Conservation (phyloP, 1,140 invertebrate species). For the Musca domestica region DNA sequence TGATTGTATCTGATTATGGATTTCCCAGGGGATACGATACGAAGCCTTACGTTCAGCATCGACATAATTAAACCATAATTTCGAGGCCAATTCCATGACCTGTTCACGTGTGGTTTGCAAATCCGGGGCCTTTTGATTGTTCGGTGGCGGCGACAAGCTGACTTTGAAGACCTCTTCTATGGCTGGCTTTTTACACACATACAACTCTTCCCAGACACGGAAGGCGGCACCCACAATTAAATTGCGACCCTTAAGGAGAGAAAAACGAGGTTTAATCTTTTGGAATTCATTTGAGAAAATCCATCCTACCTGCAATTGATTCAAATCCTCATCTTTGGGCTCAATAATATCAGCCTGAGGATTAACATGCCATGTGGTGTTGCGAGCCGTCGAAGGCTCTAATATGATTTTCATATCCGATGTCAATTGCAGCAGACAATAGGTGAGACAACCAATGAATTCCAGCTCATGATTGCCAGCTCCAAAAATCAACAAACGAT, state of each 20-base stretch:
- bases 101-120: slow-evolving; percentile 75
- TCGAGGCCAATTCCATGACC: slow-evolving; percentile 80
- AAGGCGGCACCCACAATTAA: slow-evolving; percentile 86
- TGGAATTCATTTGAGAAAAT: neutral
- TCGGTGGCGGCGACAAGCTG: slow-evolving; percentile 66
- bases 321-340: slow-evolving; percentile 72
- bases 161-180: slow-evolving; percentile 93
- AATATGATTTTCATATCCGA: slow-evolving; percentile 84
- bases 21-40: slow-evolving; percentile 82
- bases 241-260: slow-evolving; percentile 66
- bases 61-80: slow-evolving; percentile 88
- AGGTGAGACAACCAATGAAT: slow-evolving; percentile 93
- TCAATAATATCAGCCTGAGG: slow-evolving; percentile 67
- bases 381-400: slow-evolving; percentile 63
- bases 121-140: slow-evolving; percentile 77
- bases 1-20: slow-evolving; percentile 93
- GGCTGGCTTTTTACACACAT: slow-evolving; percentile 93
- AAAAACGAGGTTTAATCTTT: neutral
- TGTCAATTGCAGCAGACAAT: slow-evolving; percentile 91
- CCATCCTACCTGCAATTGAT: slow-evolving; percentile 63
- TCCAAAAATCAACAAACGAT: slow-evolving; percentile 82
- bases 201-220: slow-evolving; percentile 96
- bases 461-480: slow-evolving; percentile 92
- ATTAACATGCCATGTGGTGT: slow-evolving; percentile 88
- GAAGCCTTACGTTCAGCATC: slow-evolving; percentile 83